Percentiles rank a stretch among this genome's conserved stretches.
phyloP scores from a whole-genome alignment of 2,113 vertebrate species.

The Ciconia boyciana region DNA sequence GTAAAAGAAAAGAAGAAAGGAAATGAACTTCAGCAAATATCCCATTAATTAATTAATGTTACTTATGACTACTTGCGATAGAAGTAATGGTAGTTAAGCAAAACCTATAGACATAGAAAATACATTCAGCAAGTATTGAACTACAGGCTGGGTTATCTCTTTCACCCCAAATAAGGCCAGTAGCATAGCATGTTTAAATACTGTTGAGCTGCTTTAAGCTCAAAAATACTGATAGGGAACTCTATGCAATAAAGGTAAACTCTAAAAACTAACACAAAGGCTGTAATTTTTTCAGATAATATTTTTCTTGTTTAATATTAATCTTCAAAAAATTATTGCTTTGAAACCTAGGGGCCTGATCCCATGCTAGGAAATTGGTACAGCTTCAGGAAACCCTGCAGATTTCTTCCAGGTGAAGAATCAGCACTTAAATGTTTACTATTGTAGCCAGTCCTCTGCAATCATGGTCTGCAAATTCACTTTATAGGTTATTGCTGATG shows the following conservation, averaged over 20 bases:
- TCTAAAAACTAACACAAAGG: background rate
- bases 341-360: background rate
- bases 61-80: slow-evolving; percentile 48
- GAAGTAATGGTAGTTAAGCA: slow-evolving; percentile 31
- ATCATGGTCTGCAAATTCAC: background rate
- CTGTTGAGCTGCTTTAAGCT: background rate
- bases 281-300: background rate
- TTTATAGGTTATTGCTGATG: background rate
- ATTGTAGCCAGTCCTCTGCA: background rate
- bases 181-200: background rate
- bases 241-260: background rate
- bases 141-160: background rate
- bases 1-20: slow-evolving; percentile 63
- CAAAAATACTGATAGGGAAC: background rate
- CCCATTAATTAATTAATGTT: slow-evolving; percentile 71
- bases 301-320: background rate
- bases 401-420: slow-evolving; percentile 21
- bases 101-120: slow-evolving; percentile 18
- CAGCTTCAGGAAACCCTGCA: background rate
- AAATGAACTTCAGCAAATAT: slow-evolving; percentile 63
- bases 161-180: background rate
- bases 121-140: background rate
- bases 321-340: background rate
- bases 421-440: background rate
- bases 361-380: background rate